Evolutionary conservation across 2,888 invertebrate genomes (phyloP).

Genomic region (Tinea semifulvella): DNA sequence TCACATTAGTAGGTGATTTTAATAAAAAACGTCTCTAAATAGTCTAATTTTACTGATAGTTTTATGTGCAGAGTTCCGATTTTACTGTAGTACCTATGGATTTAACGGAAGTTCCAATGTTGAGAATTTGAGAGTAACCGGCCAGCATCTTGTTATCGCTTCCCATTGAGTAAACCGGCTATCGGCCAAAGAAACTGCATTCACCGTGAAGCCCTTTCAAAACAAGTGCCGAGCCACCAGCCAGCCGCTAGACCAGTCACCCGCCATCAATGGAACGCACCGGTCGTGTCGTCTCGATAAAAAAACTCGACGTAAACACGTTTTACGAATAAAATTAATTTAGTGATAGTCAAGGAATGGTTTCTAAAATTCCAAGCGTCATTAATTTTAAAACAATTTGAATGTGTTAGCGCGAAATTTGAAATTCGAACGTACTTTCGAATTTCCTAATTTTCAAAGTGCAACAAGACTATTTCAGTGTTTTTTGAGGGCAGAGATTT

Average conservation of each 20-base stretch:
- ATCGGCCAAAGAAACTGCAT: constrained; percentile 11
- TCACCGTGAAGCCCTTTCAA: constrained; percentile 19
- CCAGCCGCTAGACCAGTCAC: constrained; percentile 20
- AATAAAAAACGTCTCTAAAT: too few relatives aligned
- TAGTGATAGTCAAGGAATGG: constrained; percentile 2
- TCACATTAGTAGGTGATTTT: too few relatives aligned
- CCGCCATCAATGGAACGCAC: neutral
- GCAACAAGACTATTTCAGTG: neutral
- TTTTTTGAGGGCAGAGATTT: constrained; percentile 11
- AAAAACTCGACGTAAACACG: constrained; percentile 3
- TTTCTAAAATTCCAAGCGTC: constrained; percentile 6
- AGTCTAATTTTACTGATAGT: too few relatives aligned
- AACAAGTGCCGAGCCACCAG: constrained; percentile 34
- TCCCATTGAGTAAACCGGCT: constrained; percentile 13
- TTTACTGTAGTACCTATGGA: too few relatives aligned
- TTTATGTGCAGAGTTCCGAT: too few relatives aligned
- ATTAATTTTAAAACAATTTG: constrained; percentile 1
- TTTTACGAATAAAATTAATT: constrained; percentile 10
- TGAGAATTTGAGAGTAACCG: neutral
- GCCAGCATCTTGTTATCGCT: constrained; percentile 5
- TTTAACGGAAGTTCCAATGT: too few relatives aligned
- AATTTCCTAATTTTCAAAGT: constrained; percentile 6
- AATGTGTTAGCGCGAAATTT: neutral
- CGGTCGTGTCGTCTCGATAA: constrained; percentile 15
- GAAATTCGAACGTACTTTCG: constrained; percentile 5